Conservation (phyloP, 2,888 invertebrate species). For the Cephus sareptanus region DNA sequence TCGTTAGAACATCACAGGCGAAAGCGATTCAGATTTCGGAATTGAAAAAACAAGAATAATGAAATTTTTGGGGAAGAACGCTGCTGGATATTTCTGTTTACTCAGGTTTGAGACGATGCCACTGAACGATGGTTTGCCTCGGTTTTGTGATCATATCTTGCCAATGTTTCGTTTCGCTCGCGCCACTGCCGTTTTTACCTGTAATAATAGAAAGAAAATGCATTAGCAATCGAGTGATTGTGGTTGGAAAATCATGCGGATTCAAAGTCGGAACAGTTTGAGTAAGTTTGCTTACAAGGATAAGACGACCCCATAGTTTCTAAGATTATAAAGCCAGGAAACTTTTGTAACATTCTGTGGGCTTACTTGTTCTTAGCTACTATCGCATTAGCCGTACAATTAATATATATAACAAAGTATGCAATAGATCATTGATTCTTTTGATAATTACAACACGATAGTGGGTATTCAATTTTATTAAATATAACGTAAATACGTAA, state of each 20-base stretch:
- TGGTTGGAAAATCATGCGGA: neutral
- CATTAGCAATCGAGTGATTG: neutral
- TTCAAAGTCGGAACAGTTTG: neutral
- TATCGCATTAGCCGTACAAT: neutral
- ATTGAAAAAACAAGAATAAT: neutral
- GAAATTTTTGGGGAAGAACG: neutral
- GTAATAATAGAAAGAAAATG: conserved; percentile 58
- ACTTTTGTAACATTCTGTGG: neutral
- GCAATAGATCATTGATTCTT: neutral
- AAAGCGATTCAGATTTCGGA: neutral
- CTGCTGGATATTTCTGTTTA: conserved; percentile 65
- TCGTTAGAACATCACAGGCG: neutral
- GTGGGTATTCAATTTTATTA: neutral
- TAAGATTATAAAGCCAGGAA: neutral
- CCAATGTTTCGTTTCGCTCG: conserved; percentile 97
- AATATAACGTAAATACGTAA: neutral
- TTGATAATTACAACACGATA: neutral
- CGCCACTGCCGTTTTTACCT: conserved; percentile 95
- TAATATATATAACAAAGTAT: neutral
- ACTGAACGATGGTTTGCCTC: conserved; percentile 93
- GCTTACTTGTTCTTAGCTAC: neutral
- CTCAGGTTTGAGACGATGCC: conserved; percentile 96
- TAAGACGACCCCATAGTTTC: neutral
- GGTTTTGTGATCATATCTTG: conserved; percentile 98
- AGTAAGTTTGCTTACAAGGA: neutral